These are phyloP conservation scores for Drosophila hamatofila DNA, from an alignment of 2,888 invertebrate species.

Conservation along the genomic window DNA sequence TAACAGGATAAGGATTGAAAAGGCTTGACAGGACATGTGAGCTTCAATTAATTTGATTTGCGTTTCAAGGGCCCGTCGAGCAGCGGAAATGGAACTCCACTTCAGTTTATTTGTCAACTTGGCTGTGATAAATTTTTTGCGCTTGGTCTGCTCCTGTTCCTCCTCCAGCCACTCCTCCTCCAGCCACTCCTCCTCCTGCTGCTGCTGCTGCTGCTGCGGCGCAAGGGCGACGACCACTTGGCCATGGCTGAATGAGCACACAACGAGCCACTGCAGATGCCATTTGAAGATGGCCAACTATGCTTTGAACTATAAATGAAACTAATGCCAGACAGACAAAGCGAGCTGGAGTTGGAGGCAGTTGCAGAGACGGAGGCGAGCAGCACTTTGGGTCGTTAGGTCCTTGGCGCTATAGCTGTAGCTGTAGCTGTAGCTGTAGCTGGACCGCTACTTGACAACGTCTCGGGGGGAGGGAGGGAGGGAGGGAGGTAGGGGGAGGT, in stretches of 20 bases:
- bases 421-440: no score
- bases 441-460: constrained; percentile 49
- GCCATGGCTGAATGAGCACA: constrained; percentile 66
- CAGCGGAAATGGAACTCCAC: constrained; percentile 68
- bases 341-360: background rate
- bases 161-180: constrained; percentile 67
- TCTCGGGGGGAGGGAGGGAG: no score
- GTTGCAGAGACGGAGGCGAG: no score
- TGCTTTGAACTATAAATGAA: constrained; percentile 76
- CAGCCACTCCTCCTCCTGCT: constrained; percentile 70
- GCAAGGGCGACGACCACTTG: constrained; percentile 60
- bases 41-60: constrained; percentile 80
- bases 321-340: constrained; percentile 62
- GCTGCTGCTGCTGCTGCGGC: constrained; percentile 64
- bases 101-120: constrained; percentile 76
- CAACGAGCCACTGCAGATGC: constrained; percentile 37
- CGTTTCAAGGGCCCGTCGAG: constrained; percentile 54
- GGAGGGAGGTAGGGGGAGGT: no score
- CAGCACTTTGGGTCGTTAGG: constrained; percentile 29
- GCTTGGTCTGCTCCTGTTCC: constrained; percentile 75
- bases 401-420: constrained; percentile 25
- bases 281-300: constrained; percentile 64
- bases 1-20: constrained; percentile 38
- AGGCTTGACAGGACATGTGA: constrained; percentile 64
- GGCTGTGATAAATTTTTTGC: constrained; percentile 73